Evolutionary conservation across 2,888 invertebrate species (phyloP), one percentile per base, ranked within the genome.

Genomic region (Stenotaenia linearis): DNA sequence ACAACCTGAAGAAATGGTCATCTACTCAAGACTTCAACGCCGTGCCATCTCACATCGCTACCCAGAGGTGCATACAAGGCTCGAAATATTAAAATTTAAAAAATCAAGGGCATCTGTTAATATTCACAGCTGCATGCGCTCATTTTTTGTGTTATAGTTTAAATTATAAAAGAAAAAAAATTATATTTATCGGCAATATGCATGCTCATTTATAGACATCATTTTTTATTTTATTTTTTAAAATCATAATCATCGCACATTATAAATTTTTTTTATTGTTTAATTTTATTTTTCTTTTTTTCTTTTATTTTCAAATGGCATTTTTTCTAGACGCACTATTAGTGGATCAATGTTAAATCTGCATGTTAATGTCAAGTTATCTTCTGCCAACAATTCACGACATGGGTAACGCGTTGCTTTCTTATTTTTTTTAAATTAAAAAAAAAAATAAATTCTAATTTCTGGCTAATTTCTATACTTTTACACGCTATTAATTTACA

Each of bases 21-120:
- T 93, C 93, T 23, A 93, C 93, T 0, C 93, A 93, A 4, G 94
- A 94, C 88, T 94, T 94, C 88, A 83, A 83, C 91, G 91, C 84
- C 87, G 90, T 83, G 86, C 82, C 83, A 5, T 82, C 83, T n/a
- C 79, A 79, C 35, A 69, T 77, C n/a, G 37, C 79, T 10, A 78
- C 61, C 32, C 78, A 80, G 75, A 79, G 79, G 79, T 79, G 74
- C 30, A 69, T 28, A 69, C 10, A 45, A 45, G 45, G 18, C n/a
- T 45, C 18, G 18, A 12, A n/a, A 45, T 45, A 15, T 15, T 45
- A 45, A 15, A n/a, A 12, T 45, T 7, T 4, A 45, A 45, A n/a
- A 45, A 45, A 45, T n/a, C 18, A 45, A 45, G 28, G 25, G 69
- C 69, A 15, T 32, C 9, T 69, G 5, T 69, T 25, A 9, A 23